Evolutionary conservation across 2,113 vertebrate genomes (phyloP).

Genomic region (Pipra filicauda): DNA sequence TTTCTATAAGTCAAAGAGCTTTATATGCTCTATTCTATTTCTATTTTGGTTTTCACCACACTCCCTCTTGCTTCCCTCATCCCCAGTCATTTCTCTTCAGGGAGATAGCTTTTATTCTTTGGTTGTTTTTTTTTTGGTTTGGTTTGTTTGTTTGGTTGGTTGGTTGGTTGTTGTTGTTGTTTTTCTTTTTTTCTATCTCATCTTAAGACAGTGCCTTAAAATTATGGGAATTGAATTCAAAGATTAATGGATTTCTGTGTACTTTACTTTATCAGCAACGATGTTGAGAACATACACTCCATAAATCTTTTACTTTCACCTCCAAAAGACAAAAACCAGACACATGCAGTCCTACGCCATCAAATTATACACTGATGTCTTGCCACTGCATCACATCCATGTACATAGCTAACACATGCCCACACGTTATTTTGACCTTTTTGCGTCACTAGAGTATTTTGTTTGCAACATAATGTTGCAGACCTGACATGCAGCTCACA

Average conservation of each 20-base stretch:
- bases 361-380: background rate
- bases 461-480: background rate
- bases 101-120: background rate
- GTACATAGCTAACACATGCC: background rate
- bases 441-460: background rate
- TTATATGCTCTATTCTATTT: background rate
- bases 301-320: background rate
- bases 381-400: background rate
- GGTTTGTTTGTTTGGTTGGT: too few species aligned
- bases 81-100: background rate
- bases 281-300: background rate
- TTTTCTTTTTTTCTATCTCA: background rate
- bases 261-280: background rate
- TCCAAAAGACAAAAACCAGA: background rate
- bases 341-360: background rate
- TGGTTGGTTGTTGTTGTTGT: background rate
- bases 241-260: background rate
- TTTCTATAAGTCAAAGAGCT: background rate
- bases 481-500: accelerated
- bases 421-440: background rate
- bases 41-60: background rate
- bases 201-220: background rate
- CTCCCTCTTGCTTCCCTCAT: background rate
- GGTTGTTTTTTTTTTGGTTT: too few species aligned
- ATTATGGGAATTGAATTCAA: background rate